Evolutionary conservation across 2,113 vertebrate genomes (phyloP).

Genomic region (Rutilus rutilus): DNA sequence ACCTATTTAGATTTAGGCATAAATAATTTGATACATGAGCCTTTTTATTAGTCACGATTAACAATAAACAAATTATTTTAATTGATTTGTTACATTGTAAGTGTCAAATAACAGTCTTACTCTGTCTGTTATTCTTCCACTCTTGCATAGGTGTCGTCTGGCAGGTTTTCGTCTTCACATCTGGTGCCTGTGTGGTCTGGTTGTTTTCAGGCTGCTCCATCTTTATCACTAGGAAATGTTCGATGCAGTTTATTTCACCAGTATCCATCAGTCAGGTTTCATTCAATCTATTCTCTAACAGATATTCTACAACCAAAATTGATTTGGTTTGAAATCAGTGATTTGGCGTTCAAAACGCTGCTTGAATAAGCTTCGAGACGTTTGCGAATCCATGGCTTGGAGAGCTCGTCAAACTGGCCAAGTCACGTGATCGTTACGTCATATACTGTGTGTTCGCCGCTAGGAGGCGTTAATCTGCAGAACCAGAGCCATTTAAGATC

Average conservation of each 20-base stretch:
- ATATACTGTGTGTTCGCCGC: neutral
- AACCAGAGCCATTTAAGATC: neutral
- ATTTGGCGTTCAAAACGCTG: neutral
- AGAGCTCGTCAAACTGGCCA: neutral
- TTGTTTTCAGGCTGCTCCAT: slow-evolving; percentile 15
- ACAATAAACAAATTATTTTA: neutral
- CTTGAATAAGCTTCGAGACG: neutral
- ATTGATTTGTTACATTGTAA: neutral
- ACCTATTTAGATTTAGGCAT: neutral
- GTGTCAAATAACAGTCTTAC: neutral
- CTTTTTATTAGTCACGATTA: neutral
- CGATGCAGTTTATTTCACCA: neutral
- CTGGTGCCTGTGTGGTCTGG: neutral
- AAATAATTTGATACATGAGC: neutral
- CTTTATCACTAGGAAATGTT: neutral
- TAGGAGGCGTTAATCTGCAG: neutral
- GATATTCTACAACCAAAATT: neutral
- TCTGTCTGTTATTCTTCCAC: neutral
- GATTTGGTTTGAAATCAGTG: neutral
- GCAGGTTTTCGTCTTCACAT: neutral
- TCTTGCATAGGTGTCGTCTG: neutral
- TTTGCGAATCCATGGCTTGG: neutral
- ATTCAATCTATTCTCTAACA: neutral
- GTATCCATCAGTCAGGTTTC: neutral
- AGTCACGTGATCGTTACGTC: neutral